phyloP scores from a whole-genome alignment of 30 jellyfish, hydroid and myxozoan genomes.

The Haliclystus octoradiatus region DNA sequence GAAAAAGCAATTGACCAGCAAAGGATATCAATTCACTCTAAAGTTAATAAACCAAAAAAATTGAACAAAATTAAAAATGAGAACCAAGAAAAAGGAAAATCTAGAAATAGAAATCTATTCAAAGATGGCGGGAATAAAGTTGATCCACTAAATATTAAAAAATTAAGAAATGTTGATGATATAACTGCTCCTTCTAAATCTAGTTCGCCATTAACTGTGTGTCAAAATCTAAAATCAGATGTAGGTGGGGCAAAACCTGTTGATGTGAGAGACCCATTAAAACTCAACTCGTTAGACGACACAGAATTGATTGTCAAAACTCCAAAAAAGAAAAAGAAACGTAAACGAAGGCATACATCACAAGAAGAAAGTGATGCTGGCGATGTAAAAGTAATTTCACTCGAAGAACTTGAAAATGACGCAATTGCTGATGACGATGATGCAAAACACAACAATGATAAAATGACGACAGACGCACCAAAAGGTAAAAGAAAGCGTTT shows the following conservation, averaged over 20 bases:
- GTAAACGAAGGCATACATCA: constrained; percentile 49
- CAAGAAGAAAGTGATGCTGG: constrained; percentile 1
- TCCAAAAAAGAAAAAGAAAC: constrained; percentile 38
- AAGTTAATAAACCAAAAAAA: not conserved
- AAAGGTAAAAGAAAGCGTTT: not conserved
- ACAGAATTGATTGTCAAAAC: constrained; percentile 38
- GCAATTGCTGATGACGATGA: not conserved
- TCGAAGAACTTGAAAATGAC: not conserved
- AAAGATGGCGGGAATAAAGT: not conserved
- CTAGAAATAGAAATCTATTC: not conserved
- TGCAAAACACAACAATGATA: no score
- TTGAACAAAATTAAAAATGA: not conserved
- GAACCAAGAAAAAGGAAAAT: not conserved
- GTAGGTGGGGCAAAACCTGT: constrained; percentile 61
- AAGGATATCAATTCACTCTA: no score
- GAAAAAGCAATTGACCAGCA: no score
- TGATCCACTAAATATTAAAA: constrained; percentile 21
- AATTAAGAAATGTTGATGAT: constrained; percentile 1
- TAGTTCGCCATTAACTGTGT: constrained; percentile 44
- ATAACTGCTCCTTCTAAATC: constrained; percentile 43
- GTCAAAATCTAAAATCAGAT: constrained; percentile 44
- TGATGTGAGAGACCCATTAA: constrained; percentile 72
- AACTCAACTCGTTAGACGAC: constrained; percentile 55
- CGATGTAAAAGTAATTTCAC: not conserved
- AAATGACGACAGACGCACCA: not conserved